phyloP scores from a whole-genome alignment of 2,888 invertebrate genomes.

The Thymelicus lineola region DNA sequence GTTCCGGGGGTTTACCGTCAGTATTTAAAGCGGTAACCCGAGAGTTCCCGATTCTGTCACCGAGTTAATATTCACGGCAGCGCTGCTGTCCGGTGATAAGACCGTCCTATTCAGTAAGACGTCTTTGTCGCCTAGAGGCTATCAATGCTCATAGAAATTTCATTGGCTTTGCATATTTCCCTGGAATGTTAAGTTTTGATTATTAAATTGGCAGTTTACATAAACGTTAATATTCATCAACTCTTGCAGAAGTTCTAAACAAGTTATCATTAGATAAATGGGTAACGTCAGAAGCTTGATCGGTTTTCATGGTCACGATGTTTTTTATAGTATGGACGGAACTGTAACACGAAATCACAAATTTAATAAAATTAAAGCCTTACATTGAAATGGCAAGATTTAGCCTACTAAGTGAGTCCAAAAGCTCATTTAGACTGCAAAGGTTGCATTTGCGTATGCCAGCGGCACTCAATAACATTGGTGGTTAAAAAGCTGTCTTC shows the following conservation, averaged over 20 bases:
- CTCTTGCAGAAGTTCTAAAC: no score
- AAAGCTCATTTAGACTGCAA: neutral
- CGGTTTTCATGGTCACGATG: no score
- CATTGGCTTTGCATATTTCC: conserved; percentile 15
- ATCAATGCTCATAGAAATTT: conserved; percentile 23
- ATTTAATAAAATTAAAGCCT: no score
- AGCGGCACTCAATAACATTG: conserved; percentile 5
- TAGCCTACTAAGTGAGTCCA: neutral
- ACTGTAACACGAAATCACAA: no score
- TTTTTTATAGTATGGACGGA: no score
- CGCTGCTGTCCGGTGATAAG: conserved; percentile 26
- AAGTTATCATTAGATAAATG: no score
- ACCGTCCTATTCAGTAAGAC: conserved; percentile 25
- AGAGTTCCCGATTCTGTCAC: conserved; percentile 10
- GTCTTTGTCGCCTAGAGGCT: conserved; percentile 26
- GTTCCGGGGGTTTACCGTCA: neutral
- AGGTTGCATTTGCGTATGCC: conserved; percentile 3
- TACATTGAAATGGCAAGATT: no score
- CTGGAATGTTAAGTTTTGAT: conserved; percentile 13
- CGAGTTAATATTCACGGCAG: conserved; percentile 28
- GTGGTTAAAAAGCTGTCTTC: neutral
- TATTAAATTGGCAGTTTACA: neutral
- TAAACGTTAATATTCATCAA: neutral
- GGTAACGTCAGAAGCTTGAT: no score
- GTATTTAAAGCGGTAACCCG: conserved; percentile 15